Evolutionary conservation across 2,888 invertebrate species (phyloP), one percentile per base, ranked within the genome.

Genomic region (Monochamus alternatus): DNA sequence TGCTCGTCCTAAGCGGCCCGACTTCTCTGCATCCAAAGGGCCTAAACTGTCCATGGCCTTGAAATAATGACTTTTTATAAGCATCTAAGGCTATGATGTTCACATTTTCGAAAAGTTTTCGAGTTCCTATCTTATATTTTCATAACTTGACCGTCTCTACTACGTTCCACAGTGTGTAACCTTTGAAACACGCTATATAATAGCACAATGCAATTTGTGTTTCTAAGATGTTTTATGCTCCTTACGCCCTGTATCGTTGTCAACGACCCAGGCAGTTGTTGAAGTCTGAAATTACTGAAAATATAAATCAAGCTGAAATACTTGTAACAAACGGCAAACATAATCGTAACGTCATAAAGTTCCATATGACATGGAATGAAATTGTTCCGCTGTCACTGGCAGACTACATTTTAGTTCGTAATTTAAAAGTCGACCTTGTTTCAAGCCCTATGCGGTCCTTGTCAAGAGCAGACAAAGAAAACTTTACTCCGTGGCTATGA

Each of bases 351-450:
- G 85, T 85, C 85, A 85, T 85, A 85, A 85, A 85, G 83, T 85
- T 85, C 82, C 85, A 84, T 85, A 81, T 83, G 85, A 85, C 85
- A 85, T 77, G 84, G 81, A 83, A 82, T 84, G 78, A 83, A 83
- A 85, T 86, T 86, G 85, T 85, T 83, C 81, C 70, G 83, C 85
- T 86, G 86, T 85, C 86, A 85, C 81, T 83, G 79, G 81, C 86
- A 86, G 84, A 80, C 82, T 80, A 85, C 85, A 85, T 84, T 85
- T 86, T 82, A 85, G 83, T 79, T 81, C 80, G 86, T 85, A 86
- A 86, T 86, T 86, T 86, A 85, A 86, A 86, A 86, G 84, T 83
- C 81, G 76, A 84, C 83, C 84, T 85, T 85, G 85, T 85, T 85
- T 84, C 81, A 81, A 73, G 81, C 86, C 85, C 84, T 85, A 85